Evolutionary conservation across 2,797 vertebrate species (phyloP), one percentile per base, ranked within the genome.

Genomic region (Hippopotamyrus pictus): DNA sequence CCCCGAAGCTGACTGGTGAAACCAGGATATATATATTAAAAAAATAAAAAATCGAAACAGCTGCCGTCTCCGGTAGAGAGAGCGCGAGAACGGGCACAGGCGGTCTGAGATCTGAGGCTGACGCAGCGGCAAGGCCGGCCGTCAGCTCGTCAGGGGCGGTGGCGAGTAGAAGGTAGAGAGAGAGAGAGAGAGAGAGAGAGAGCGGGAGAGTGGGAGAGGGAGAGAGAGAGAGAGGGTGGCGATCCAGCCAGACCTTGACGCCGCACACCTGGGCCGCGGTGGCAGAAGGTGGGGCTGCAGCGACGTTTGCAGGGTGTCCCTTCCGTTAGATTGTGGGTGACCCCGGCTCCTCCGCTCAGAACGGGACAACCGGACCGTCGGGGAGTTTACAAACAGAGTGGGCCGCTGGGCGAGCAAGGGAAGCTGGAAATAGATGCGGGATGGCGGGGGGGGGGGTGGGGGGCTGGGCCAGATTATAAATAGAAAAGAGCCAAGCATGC

Each of bases 331-430:
- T 76, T 33, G 11, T 5, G 19, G 9, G 57, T 85, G 87, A 51
- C 85, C 84, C 17, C 84, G 2, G 14, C 62, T 50, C 65, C 85
- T 73, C 37, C 19, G 5, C 25, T 25, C 12, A 88, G 86, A 53
- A 57, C 76, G 33, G 88, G 57, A 69, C 33, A 48, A 46, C 65
- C 41, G 65, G 62, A 89, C n/a, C 22, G 48, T 76, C 5, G 22
- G 46, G 54, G 91, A 92, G 92, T 93, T 93, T 93, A 93, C 92
- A 92, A 93, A 93, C 93, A 93, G 91, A 91, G 89, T 91, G 90
- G 88, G 91, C 92, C 91, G 91, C 91, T 91, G 90, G 86, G 87
- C 79, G 37, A 86, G 89, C 89, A 59, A 59, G 76, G 90, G 90
- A 88, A 88, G 90, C 92, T 93, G 92, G 93, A 93, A 93, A 93